Evolutionary conservation across 2,113 vertebrate species (phyloP).

Genomic region (Gyps fulvus): DNA sequence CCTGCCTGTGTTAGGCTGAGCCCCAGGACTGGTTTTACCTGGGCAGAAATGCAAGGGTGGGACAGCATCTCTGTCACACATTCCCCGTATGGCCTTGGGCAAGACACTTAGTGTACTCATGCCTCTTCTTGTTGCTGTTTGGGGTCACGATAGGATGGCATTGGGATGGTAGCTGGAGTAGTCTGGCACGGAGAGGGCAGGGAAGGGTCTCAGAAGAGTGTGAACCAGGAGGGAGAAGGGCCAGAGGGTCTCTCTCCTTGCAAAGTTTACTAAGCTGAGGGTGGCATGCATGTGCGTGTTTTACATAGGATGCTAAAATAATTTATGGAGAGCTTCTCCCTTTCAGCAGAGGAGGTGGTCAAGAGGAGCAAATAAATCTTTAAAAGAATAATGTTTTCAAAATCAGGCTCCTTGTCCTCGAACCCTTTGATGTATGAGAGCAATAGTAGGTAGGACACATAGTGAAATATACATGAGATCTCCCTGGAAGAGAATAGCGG

Average conservation of each 20-base stretch:
- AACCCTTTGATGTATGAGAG: slow-evolving; percentile 81
- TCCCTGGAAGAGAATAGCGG: slow-evolving; percentile 65
- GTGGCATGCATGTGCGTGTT: background rate
- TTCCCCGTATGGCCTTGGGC: background rate
- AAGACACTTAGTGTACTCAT: background rate
- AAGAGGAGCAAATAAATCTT: slow-evolving; percentile 78
- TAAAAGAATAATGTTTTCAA: slow-evolving; percentile 84
- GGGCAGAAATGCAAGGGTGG: background rate
- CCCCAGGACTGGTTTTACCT: background rate
- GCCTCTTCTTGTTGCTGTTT: background rate
- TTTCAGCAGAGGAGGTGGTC: slow-evolving; percentile 74
- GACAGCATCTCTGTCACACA: fast-evolving
- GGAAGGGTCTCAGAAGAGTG: fast-evolving
- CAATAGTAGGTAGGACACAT: slow-evolving; percentile 74
- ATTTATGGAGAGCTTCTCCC: slow-evolving; percentile 67
- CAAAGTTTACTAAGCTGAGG: background rate
- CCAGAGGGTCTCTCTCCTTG: background rate
- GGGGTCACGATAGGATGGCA: fast-evolving
- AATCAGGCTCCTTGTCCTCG: slow-evolving; percentile 78
- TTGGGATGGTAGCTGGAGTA: background rate
- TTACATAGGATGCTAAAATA: slow-evolving; percentile 62
- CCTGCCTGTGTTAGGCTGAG: background rate
- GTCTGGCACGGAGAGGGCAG: background rate
- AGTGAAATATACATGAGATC: slow-evolving; percentile 79
- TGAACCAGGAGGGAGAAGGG: background rate